phyloP scores from a whole-genome alignment of 2,797 vertebrate species.

The Brachymystax lenok region DNA sequence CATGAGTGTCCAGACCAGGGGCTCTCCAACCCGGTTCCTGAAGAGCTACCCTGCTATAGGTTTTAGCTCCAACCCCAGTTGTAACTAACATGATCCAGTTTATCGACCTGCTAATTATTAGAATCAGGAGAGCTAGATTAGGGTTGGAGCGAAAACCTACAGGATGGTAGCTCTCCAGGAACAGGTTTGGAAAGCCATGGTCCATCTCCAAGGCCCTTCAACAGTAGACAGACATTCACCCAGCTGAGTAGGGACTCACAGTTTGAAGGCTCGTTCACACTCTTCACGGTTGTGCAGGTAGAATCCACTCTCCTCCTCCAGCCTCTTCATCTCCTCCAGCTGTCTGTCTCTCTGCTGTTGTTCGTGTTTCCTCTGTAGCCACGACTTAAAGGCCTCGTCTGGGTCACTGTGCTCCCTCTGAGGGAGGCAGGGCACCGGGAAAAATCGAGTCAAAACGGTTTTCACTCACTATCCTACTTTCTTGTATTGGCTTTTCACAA shows the following conservation, averaged over 20 bases:
- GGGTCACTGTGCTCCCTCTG: conserved; percentile 82
- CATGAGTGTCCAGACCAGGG: neutral
- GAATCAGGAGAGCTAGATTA: too few relatives aligned
- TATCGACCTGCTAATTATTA: too few relatives aligned
- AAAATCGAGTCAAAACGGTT: neutral
- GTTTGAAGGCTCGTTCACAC: conserved; percentile 87
- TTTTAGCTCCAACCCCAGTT: too few relatives aligned
- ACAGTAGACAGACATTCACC: neutral
- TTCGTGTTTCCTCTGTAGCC: conserved; percentile 91
- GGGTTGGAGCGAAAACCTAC: neutral
- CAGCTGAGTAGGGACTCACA: conserved; percentile 74
- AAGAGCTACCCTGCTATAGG: too few relatives aligned
- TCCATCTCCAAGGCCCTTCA: neutral
- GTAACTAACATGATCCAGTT: too few relatives aligned
- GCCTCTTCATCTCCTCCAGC: conserved; percentile 82
- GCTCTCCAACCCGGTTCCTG: too few relatives aligned
- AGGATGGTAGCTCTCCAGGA: neutral
- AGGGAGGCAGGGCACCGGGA: neutral
- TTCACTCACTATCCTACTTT: neutral
- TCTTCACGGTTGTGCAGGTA: conserved; percentile 83
- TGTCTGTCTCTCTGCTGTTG: conserved; percentile 86
- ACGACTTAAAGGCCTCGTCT: conserved; percentile 83
- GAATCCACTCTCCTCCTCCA: conserved; percentile 80
- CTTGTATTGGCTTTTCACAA: neutral
- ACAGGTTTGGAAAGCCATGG: neutral